Percentiles rank a stretch among this genome's conserved stretches.
Evolutionary conservation across 2,113 vertebrate species (phyloP).

Genomic region (Amblyopsis rosae): DNA sequence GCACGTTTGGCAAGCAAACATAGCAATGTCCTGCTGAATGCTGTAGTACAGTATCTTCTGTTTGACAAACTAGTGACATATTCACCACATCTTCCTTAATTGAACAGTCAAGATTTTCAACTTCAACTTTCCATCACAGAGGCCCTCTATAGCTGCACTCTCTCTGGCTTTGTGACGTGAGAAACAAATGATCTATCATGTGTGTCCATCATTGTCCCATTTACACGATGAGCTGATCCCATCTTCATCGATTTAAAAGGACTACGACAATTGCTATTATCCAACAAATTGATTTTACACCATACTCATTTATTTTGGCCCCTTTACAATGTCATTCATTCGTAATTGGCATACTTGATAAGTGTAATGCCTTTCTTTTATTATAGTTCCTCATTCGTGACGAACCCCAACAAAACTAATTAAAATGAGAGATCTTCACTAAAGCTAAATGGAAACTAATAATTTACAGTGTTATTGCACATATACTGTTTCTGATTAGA

Average conservation of each 20-base stretch:
- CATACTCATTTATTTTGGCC: background rate
- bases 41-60: too few species aligned
- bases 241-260: slow-evolving; percentile 2
- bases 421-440: slow-evolving; percentile 47
- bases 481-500: slow-evolving; percentile 54
- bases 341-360: background rate
- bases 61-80: too few species aligned
- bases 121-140: too few species aligned
- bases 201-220: background rate
- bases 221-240: background rate
- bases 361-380: slow-evolving; percentile 21
- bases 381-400: slow-evolving; percentile 28
- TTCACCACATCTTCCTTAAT: too few species aligned
- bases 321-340: slow-evolving; percentile 1
- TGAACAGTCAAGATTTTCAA: too few species aligned
- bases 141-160: too few species aligned
- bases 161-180: background rate
- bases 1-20: too few species aligned
- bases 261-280: slow-evolving; percentile 1
- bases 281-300: slow-evolving; percentile 8
- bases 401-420: slow-evolving; percentile 43
- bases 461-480: slow-evolving; percentile 35
- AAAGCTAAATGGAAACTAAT: slow-evolving; percentile 48
- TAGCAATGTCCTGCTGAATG: too few species aligned
- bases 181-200: background rate